Conservation (phyloP, 2,888 invertebrate species). For the Fissipunctia ypsillon region DNA sequence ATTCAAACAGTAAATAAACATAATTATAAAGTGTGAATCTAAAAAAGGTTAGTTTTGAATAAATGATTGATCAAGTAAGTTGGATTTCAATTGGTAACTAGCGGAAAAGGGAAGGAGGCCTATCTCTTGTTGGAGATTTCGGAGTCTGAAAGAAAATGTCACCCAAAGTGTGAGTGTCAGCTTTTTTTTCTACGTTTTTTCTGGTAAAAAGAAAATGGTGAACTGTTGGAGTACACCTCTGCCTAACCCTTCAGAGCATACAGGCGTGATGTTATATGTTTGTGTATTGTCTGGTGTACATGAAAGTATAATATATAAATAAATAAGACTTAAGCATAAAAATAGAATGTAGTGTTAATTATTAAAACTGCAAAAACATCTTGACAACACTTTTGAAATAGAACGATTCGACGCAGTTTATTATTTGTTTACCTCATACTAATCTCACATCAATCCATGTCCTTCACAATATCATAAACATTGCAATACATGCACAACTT, state of each 20-base stretch:
- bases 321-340: no score
- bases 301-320: no score
- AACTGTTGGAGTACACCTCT: no score
- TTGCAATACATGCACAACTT: slow-evolving; percentile 19
- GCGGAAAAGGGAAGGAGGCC: not conserved
- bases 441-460: not conserved
- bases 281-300: no score
- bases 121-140: not conserved
- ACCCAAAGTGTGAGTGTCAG: no score
- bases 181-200: no score
- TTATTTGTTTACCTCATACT: not conserved
- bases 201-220: no score
- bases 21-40: no score
- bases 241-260: no score
- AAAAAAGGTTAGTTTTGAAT: not conserved
- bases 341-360: not conserved
- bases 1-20: no score
- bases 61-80: not conserved
- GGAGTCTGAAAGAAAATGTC: not conserved
- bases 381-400: not conserved
- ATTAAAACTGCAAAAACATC: not conserved
- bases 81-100: not conserved
- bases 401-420: not conserved
- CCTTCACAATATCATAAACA: not conserved
- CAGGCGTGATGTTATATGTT: no score